phyloP scores from a whole-genome alignment of 23 tunicate species.

The Trididemnum clinides region DNA sequence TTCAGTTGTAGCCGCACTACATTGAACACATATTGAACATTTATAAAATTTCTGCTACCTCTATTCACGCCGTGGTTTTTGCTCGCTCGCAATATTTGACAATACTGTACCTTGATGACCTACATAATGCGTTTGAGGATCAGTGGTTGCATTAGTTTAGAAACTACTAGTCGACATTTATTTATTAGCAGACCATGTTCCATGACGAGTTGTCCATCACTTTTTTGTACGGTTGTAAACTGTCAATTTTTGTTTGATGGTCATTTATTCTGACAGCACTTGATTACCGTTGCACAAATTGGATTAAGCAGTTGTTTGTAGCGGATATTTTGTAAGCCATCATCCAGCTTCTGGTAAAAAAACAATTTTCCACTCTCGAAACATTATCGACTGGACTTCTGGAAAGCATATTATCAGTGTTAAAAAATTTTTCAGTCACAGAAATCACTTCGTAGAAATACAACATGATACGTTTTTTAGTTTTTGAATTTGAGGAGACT shows the following conservation, averaged over 20 bases:
- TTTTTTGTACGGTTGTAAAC: conserved; percentile 8
- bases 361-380: neutral
- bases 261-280: neutral
- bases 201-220: neutral
- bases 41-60: neutral
- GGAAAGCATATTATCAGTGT: conserved; percentile 6
- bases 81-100: conserved; percentile 17
- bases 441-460: too few species aligned
- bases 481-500: conserved; percentile 8
- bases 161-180: neutral
- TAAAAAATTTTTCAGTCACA: conserved; percentile 27
- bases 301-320: neutral
- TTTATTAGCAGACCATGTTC: neutral
- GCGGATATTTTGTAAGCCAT: neutral
- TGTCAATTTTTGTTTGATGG: neutral
- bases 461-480: conserved; percentile 44
- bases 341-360: neutral
- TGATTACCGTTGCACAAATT: neutral
- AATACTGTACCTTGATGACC: conserved; percentile 44
- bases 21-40: neutral
- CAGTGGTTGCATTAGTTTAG: too few species aligned
- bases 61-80: neutral
- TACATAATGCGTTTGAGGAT: neutral
- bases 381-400: neutral
- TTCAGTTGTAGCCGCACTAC: conserved; percentile 3